These are phyloP conservation scores for Atethmia centrago DNA, from an alignment of 2,888 invertebrate genomes.

Conservation along the genomic window DNA sequence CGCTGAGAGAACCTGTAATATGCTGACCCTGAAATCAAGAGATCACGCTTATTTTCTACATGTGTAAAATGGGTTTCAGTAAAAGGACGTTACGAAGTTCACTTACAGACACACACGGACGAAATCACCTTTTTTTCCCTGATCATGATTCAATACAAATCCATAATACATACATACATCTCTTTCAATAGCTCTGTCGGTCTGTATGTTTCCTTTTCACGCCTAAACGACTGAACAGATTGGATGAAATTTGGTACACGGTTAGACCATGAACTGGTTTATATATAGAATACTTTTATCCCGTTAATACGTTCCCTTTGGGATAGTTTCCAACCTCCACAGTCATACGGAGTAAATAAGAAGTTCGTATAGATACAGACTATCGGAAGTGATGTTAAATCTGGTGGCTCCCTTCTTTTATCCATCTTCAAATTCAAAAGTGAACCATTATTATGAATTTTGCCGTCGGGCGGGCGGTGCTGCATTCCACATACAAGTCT, in stretches of 20 bases:
- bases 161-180: too few species aligned
- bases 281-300: background rate
- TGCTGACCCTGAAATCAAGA: conserved; percentile 78
- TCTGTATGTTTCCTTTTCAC: too few species aligned
- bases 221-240: too few species aligned
- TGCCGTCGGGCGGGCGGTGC: background rate
- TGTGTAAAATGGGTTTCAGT: background rate
- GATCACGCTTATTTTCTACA: background rate
- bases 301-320: background rate
- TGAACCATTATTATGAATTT: background rate
- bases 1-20: conserved; percentile 80
- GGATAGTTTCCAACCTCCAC: background rate
- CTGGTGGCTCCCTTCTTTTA: background rate
- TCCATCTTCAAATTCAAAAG: background rate
- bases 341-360: background rate
- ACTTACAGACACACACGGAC: background rate
- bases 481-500: background rate
- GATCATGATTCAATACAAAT: background rate
- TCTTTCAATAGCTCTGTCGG: too few species aligned
- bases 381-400: background rate
- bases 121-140: background rate
- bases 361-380: background rate
- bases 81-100: background rate
- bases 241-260: background rate
- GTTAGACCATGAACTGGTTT: background rate